Conservation (phyloP, 53 echinoderm and acorn worm genomes). For the Actinopyga echinites region DNA sequence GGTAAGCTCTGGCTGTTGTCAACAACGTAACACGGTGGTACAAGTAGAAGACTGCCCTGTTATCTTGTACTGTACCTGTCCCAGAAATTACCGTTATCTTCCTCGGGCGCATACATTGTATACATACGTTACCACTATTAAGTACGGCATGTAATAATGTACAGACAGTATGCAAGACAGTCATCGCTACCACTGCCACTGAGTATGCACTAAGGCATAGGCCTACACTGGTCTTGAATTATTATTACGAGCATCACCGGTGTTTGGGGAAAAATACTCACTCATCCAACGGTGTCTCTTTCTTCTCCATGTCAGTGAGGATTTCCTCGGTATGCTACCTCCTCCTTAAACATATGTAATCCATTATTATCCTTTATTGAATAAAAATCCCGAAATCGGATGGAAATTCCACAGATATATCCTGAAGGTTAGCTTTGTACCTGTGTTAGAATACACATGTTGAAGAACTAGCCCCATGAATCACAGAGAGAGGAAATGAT, state of each 20-base stretch:
- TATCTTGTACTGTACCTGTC: too few relatives aligned
- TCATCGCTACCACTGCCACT: neutral
- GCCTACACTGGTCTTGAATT: neutral
- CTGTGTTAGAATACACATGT: slow-evolving; percentile 41
- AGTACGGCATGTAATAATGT: too few relatives aligned
- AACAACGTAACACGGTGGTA: too few relatives aligned
- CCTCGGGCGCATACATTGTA: too few relatives aligned
- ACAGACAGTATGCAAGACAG: too few relatives aligned
- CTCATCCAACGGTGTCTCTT: slow-evolving; percentile 70
- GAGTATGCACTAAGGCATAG: neutral
- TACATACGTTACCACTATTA: too few relatives aligned
- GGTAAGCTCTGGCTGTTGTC: too few relatives aligned
- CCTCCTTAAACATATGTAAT: slow-evolving; percentile 55
- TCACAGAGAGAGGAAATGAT: slow-evolving; percentile 81
- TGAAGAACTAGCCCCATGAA: slow-evolving; percentile 54
- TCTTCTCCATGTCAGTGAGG: slow-evolving; percentile 69
- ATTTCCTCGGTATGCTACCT: slow-evolving; percentile 56
- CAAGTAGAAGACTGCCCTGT: too few relatives aligned
- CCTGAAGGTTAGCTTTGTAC: slow-evolving; percentile 24
- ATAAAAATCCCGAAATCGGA: slow-evolving; percentile 30
- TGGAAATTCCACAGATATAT: slow-evolving; percentile 33
- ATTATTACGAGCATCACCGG: slow-evolving; percentile 23
- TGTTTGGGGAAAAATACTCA: slow-evolving; percentile 63
- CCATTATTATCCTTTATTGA: slow-evolving; percentile 72
- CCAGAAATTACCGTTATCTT: too few relatives aligned